These are phyloP conservation scores for Drosophila azteca DNA, from an alignment of 1,140 invertebrate species.

Conservation along the genomic window DNA sequence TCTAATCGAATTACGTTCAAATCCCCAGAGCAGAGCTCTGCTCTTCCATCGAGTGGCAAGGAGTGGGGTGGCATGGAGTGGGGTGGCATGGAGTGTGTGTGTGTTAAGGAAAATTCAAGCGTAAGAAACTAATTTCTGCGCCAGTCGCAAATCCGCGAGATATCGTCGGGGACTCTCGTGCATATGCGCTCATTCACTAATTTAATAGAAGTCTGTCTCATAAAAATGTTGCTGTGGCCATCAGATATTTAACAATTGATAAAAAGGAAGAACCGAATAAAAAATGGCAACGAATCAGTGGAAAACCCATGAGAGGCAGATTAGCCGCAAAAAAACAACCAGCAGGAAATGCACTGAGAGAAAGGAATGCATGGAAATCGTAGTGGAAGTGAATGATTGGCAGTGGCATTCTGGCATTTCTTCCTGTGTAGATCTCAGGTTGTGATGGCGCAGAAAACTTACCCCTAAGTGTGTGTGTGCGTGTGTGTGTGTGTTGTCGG, in stretches of 20 bases:
- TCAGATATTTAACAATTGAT: slow-evolving; percentile 73
- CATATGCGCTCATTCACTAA: slow-evolving; percentile 73
- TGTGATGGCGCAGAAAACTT: slow-evolving; percentile 36
- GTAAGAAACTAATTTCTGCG: slow-evolving; percentile 79
- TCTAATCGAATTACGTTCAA: slow-evolving; percentile 77
- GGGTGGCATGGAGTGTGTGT: slow-evolving; percentile 13
- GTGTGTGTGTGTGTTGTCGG: slow-evolving; percentile 5
- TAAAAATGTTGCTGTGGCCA: slow-evolving; percentile 76
- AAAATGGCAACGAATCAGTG: slow-evolving; percentile 55
- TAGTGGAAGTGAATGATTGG: too few relatives aligned
- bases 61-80: too few relatives aligned
- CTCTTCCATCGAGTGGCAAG: slow-evolving; percentile 14
- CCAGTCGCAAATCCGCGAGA: slow-evolving; percentile 49
- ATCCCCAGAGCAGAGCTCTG: slow-evolving; percentile 68
- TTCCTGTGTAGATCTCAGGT: slow-evolving; percentile 26
- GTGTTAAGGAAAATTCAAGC: slow-evolving; percentile 77
- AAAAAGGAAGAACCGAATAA: slow-evolving; percentile 52
- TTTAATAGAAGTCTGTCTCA: slow-evolving; percentile 68
- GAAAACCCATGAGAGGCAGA: slow-evolving; percentile 75
- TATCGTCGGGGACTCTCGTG: slow-evolving; percentile 46
- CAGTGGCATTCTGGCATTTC: neutral
- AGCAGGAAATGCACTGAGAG: slow-evolving; percentile 16
- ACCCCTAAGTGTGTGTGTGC: slow-evolving; percentile 62
- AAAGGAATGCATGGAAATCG: neutral
- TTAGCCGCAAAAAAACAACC: slow-evolving; percentile 47